A percentile compares a stretch with the other conserved stretches of the same genome.
These are phyloP conservation scores for Poeciliopsis infans DNA, from an alignment of 2,797 vertebrate genomes.

Conservation along the genomic window DNA sequence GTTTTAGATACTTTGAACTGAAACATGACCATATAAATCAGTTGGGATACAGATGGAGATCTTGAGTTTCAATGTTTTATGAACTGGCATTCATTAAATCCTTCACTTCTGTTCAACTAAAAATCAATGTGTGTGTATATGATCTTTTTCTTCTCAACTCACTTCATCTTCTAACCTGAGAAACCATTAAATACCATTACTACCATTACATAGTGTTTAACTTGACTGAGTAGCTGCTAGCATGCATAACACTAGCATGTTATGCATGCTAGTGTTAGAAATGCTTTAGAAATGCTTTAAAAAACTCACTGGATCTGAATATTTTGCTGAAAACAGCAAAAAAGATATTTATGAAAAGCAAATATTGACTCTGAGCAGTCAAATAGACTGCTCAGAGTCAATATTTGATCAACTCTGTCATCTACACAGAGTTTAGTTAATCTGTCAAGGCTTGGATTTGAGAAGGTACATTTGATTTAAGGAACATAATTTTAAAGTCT, in stretches of 20 bases:
- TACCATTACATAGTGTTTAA: too few species aligned
- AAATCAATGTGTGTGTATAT: not conserved
- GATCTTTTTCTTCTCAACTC: not conserved
- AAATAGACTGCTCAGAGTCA: too few species aligned
- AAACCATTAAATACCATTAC: constrained; percentile 13
- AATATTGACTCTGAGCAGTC: too few species aligned
- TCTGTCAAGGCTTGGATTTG: constrained; percentile 11
- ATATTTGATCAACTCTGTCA: too few species aligned
- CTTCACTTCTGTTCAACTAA: not conserved
- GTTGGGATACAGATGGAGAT: not conserved
- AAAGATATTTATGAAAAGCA: too few species aligned
- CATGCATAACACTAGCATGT: too few species aligned
- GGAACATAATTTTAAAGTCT: constrained; percentile 12
- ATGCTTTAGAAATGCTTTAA: too few species aligned
- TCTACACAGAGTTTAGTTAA: constrained; percentile 1
- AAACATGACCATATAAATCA: not conserved
- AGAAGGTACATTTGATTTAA: constrained; percentile 27
- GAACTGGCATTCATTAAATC: not conserved
- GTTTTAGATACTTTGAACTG: not conserved
- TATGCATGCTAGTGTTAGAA: too few species aligned
- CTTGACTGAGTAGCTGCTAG: too few species aligned
- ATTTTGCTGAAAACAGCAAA: too few species aligned
- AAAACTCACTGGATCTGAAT: too few species aligned
- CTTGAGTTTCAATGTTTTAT: constrained; percentile 3
- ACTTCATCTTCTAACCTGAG: not conserved